A percentile compares a stretch with the other conserved stretches of the same genome.
Conservation (phyloP, 2,888 invertebrate species). For the Orthosia gracilis region DNA sequence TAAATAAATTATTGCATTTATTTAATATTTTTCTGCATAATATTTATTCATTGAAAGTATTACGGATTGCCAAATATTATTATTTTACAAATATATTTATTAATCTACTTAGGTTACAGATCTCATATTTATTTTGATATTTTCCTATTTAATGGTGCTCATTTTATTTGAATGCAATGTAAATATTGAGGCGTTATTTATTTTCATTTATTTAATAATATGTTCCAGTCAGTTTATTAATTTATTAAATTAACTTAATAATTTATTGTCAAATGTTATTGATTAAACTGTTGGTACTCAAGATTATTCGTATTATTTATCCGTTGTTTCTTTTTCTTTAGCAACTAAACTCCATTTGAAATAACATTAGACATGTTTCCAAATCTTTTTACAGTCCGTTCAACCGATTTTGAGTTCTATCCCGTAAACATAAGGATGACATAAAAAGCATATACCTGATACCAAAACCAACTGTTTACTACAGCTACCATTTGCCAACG, state of each 20-base stretch:
- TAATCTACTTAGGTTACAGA: conserved; percentile 72
- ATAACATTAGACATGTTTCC: too few relatives aligned
- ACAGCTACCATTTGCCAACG: too few relatives aligned
- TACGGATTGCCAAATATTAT: conserved; percentile 71
- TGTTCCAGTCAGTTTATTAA: conserved; percentile 63
- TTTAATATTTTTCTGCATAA: conserved; percentile 72
- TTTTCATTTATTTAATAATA: conserved; percentile 60
- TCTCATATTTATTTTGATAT: conserved; percentile 77
- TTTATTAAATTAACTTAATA: conserved; percentile 68
- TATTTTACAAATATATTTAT: conserved; percentile 68
- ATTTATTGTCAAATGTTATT: conserved; percentile 80
- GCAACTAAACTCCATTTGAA: too few relatives aligned
- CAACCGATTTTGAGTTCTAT: too few relatives aligned
- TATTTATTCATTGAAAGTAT: conserved; percentile 69
- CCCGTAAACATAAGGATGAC: too few relatives aligned
- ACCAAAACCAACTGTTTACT: too few relatives aligned
- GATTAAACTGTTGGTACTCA: conserved; percentile 86
- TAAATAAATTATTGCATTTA: conserved; percentile 82
- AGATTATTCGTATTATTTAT: conserved; percentile 44
- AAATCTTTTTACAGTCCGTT: too few relatives aligned
- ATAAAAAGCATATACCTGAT: too few relatives aligned
- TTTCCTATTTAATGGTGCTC: conserved; percentile 58
- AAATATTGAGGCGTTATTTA: conserved; percentile 74
- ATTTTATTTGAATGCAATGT: conserved; percentile 72
- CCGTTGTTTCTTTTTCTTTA: not conserved